Evolutionary conservation across 2,797 vertebrate species (phyloP), one percentile per base, ranked within the genome.

Genomic region (Neoniphon sammara): DNA sequence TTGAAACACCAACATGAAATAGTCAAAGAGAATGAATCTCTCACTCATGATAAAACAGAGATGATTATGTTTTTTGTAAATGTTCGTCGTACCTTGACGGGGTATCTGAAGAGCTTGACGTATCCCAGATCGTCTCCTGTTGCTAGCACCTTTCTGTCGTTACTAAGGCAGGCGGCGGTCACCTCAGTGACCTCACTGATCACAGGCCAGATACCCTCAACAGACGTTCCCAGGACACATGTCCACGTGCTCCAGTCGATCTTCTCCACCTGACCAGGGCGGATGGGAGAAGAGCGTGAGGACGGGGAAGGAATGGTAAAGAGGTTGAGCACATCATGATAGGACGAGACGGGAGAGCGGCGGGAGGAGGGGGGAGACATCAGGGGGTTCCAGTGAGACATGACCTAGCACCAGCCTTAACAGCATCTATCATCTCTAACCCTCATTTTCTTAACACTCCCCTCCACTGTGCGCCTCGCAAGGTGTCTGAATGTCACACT

Each of bases 91-190:
- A 98, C 98, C 94, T 96, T 99, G 77, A 96, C 95, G 34, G 98
- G 98, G 80, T 97, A 98, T 88, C 94, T 95, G 89, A 99, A 99
- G 61, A 99, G 95, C 86, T 99, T 99, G 86, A 99, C 95, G 84
- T 98, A 98, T 90, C 98, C 98, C 85, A 99, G 94, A 89, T 99
- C 98, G 88, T 99, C 98, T 82, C 97, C 98, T 50, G 98, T 98
- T 57, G 96, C 97, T 64, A 99, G 92, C 53, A 99, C 93, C 91
- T 95, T 96, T 86, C 84, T 95, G 85, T 97, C 95, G 60, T 91
- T 94, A 84, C 96, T 98, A 86, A 99, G 96, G 91, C 96, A 97
- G 55, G 96, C 95, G 27, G 96, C 78, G 50, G 95, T 98, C 80
- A 99, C 95, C 76, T 99, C 98, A 0, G 96, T 96, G 89, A 98